Evolutionary conservation across 2,113 vertebrate genomes (phyloP).

Genomic region (Mirounga angustirostris): DNA sequence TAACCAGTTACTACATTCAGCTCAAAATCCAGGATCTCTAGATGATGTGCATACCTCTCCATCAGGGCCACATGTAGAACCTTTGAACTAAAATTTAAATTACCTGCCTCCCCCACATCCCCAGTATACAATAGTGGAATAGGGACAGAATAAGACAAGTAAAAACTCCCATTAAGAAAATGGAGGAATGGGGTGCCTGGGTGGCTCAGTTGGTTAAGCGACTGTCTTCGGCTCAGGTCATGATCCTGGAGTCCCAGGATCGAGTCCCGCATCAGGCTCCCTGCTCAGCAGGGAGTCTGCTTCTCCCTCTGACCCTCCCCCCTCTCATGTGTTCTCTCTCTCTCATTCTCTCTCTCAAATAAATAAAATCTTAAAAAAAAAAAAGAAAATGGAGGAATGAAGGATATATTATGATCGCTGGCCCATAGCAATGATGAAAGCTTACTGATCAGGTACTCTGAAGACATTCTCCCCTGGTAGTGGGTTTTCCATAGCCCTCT

Average conservation of each 20-base stretch:
- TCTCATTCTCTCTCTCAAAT: too few relatives aligned
- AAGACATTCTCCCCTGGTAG: neutral
- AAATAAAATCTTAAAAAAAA: too few relatives aligned
- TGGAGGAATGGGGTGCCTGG: neutral
- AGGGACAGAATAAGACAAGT: neutral
- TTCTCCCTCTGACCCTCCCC: too few relatives aligned
- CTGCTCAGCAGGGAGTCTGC: too few relatives aligned
- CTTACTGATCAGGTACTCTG: neutral
- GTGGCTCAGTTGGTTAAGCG: too few relatives aligned
- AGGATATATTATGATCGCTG: neutral
- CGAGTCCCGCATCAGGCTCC: too few relatives aligned
- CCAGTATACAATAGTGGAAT: neutral
- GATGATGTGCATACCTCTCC: neutral
- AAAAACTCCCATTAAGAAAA: neutral
- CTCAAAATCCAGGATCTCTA: neutral
- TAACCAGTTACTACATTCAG: neutral
- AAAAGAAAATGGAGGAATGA: neutral
- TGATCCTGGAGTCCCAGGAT: too few relatives aligned
- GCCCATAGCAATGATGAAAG: neutral
- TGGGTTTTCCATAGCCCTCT: neutral
- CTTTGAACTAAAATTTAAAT: conserved; percentile 5
- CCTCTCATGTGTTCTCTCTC: too few relatives aligned
- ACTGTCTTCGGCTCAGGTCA: too few relatives aligned
- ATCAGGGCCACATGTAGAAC: neutral
- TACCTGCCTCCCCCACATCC: neutral